Evolutionary conservation across 2,797 vertebrate species (phyloP), one percentile per base, ranked within the genome.

Genomic region (Siniperca obscura): DNA sequence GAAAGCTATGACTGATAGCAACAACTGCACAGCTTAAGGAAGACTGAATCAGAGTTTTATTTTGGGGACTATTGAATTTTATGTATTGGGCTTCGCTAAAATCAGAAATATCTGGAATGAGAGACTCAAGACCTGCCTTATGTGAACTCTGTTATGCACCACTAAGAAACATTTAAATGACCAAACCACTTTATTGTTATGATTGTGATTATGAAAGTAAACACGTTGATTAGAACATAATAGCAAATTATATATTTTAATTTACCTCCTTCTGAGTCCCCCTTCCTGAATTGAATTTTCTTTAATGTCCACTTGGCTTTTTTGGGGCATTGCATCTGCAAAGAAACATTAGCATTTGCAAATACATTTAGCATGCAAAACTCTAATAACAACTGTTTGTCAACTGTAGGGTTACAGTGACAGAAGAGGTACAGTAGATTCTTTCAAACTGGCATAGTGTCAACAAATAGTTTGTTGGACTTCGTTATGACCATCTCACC

Each of bases 1-100:
- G 86, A 90, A 89, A 78, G 68, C 56, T 56, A 42, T 92, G 93
- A 95, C 55, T 86, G 91, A 94, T 86, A 60, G 89, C 83, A 91
- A 80, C 94, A 95, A 91, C 93, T 95, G 93, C 64, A 60, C 44
- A 73, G 83, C 74, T 82, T 74, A 78, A 66, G 82, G 44, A 85
- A 81, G 77, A 72, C 44, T 86, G 86, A 85, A 87, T 87, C 87
- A 80, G 52, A 79, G 73, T 81, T 89, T 87, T 91, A 92, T 92
- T 91, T 91, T 81, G 13, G 78, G 48, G 38, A 59, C 81, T 76
- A 84, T 86, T 92, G 69, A 66, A 71, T 87, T 93, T 90, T 89
- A 90, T 90, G 78, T 72, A 38, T 65, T 53, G 14, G 46, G 6
- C 21, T 17, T 44, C 2, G 7, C 12, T 76, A 56, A 80, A 86